phyloP scores from a whole-genome alignment of 1,140 invertebrate genomes.

The Drosophila lini region DNA sequence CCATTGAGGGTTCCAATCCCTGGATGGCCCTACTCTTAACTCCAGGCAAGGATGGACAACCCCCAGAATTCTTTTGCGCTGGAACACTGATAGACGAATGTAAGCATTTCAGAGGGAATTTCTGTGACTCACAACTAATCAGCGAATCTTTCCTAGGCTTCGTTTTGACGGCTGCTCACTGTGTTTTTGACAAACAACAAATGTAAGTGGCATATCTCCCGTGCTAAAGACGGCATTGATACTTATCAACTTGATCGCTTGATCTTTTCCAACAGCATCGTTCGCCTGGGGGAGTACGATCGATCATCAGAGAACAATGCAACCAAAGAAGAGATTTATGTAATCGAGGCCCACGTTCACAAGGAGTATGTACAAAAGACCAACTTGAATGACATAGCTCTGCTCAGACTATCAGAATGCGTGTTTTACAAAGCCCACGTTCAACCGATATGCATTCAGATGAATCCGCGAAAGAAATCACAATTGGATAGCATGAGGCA shows the following conservation, averaged over 20 bases:
- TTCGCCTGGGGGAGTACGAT: neutral
- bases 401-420: neutral
- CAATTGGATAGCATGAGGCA: neutral
- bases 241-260: neutral
- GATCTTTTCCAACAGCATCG: neutral
- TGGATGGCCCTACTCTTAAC: neutral
- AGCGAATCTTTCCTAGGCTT: neutral
- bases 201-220: neutral
- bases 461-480: neutral
- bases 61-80: neutral
- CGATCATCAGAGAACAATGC: neutral
- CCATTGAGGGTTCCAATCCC: neutral
- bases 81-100: constrained; percentile 4
- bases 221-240: neutral
- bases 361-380: fast-evolving
- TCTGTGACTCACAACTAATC: neutral
- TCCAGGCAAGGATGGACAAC: too few relatives aligned
- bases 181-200: neutral
- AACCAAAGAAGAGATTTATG: neutral
- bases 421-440: neutral
- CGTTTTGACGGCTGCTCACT: constrained; percentile 25
- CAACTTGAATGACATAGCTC: constrained; percentile 1
- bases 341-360: neutral
- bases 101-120: neutral
- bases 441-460: constrained; percentile 14